These are phyloP conservation scores for Cynocephalus volans DNA, from an alignment of 2,113 vertebrate species.

Conservation along the genomic window DNA sequence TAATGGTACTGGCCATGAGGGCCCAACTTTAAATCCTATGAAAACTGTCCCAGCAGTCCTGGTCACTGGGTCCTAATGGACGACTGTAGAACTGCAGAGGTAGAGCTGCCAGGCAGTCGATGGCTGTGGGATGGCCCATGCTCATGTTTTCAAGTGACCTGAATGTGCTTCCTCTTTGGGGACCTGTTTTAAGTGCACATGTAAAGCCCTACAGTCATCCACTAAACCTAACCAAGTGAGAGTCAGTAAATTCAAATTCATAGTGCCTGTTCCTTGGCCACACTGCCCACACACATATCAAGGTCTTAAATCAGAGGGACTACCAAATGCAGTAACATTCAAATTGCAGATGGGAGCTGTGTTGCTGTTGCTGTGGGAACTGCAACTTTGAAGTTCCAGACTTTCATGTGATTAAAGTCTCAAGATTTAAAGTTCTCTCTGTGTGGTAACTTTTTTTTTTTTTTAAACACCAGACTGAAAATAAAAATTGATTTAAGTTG, in stretches of 20 bases:
- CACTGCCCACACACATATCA: not conserved
- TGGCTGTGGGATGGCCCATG: not conserved
- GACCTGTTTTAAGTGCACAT: slow-evolving; percentile 45
- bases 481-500: slow-evolving; percentile 66
- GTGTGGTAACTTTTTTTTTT: slow-evolving; percentile 55
- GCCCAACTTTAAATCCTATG: not conserved
- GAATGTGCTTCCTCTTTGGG: slow-evolving; percentile 46
- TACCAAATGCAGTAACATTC: not conserved
- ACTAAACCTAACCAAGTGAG: not conserved
- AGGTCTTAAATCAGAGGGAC: not conserved
- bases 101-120: not conserved
- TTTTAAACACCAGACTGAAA: slow-evolving; percentile 40
- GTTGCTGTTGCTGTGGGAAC: slow-evolving; percentile 54
- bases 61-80: not conserved
- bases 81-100: accelerated
- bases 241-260: slow-evolving; percentile 49
- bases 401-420: slow-evolving; percentile 68
- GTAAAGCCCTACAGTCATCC: not conserved
- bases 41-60: not conserved
- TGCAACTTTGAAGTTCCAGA: slow-evolving; percentile 69
- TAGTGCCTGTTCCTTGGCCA: not conserved
- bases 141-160: not conserved
- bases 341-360: not conserved
- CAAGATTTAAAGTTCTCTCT: slow-evolving; percentile 47
- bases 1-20: not conserved